Conservation (phyloP, 2,888 invertebrate genomes). For the Athalia rosae region DNA sequence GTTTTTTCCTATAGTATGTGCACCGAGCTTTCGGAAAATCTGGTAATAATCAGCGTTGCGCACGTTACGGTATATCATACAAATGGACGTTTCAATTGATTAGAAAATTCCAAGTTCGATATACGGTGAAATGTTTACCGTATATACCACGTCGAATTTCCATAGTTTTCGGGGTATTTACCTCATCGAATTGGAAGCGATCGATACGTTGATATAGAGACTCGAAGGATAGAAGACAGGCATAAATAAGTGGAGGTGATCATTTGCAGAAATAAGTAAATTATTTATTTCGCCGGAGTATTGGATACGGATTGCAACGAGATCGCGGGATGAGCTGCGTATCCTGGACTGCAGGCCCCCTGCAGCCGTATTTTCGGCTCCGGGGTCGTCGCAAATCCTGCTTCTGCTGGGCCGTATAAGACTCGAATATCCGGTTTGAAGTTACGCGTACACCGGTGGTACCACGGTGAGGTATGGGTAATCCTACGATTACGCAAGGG, state of each 20-base stretch:
- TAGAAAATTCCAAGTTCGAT: no score
- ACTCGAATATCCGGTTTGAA: conserved; percentile 66
- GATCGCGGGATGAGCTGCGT: conserved; percentile 13
- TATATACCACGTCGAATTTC: no score
- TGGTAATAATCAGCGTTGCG: no score
- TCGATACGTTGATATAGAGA: no score
- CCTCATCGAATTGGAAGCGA: no score
- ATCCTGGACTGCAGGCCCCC: neutral
- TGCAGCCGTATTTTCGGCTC: conserved; percentile 4
- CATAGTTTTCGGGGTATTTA: no score
- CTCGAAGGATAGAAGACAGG: no score
- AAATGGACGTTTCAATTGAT: no score
- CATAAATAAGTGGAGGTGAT: conserved; percentile 14
- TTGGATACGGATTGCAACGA: neutral
- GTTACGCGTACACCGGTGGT: conserved; percentile 37
- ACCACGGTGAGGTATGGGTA: conserved; percentile 25
- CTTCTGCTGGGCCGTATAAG: conserved; percentile 53
- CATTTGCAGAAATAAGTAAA: neutral
- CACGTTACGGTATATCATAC: no score
- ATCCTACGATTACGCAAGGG: conserved; percentile 42
- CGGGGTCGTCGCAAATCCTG: conserved; percentile 49
- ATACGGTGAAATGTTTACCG: no score
- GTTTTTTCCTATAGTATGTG: no score
- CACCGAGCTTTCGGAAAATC: no score
- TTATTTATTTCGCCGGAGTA: neutral